phyloP scores from a whole-genome alignment of 2,797 vertebrate species.

The Liparis tanakae region DNA sequence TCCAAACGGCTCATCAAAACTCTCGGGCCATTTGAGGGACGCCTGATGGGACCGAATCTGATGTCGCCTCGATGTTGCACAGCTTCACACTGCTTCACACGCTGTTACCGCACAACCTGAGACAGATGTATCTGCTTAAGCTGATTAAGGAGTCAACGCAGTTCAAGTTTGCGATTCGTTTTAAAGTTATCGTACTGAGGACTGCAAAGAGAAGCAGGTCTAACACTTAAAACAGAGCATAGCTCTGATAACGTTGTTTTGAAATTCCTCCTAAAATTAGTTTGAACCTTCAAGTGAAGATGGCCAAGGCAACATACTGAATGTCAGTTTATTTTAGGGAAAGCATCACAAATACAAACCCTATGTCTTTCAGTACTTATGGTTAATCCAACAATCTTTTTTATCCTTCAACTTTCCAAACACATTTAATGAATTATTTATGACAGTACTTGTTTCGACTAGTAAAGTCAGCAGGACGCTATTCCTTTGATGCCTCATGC shows the following conservation, averaged over 20 bases:
- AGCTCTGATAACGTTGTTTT: not conserved
- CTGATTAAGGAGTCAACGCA: conserved; percentile 38
- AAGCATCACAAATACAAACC: not conserved
- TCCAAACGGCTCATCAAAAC: conserved; percentile 70
- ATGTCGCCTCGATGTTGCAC: conserved; percentile 60
- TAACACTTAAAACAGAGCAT: not conserved
- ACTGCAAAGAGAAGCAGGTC: not conserved
- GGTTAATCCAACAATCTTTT: not conserved
- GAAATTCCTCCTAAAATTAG: not conserved
- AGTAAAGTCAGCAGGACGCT: conserved; percentile 28
- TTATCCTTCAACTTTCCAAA: not conserved
- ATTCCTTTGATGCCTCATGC: conserved; percentile 18
- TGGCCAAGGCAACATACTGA: not conserved
- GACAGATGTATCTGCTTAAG: conserved; percentile 48
- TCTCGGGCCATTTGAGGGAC: conserved; percentile 36
- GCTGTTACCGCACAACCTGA: conserved; percentile 34
- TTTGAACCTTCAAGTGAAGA: not conserved
- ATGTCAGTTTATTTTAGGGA: not conserved
- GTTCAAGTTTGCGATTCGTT: conserved; percentile 20
- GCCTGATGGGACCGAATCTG: conserved; percentile 60
- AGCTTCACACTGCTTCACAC: conserved; percentile 30
- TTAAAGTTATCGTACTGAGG: conserved; percentile 2
- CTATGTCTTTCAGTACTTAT: not conserved
- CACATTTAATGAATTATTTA: conserved; percentile 13
- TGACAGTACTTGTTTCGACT: conserved; percentile 16